phyloP scores from a whole-genome alignment of 2,888 invertebrate species.

The Shargacucullia verbasci region DNA sequence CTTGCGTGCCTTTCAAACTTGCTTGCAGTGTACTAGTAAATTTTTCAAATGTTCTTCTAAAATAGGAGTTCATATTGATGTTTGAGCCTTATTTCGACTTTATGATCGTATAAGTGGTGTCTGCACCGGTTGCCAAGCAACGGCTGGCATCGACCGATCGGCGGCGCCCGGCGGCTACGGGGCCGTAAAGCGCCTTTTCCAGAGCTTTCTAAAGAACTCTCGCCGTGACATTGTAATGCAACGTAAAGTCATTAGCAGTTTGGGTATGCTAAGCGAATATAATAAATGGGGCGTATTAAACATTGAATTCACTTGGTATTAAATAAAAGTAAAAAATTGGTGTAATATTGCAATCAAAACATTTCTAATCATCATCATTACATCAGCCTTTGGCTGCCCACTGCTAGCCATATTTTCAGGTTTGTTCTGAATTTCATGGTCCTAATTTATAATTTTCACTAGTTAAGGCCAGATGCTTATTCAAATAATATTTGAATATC shows the following conservation, averaged over 20 bases:
- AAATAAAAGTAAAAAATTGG: too few species aligned
- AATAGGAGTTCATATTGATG: too few species aligned
- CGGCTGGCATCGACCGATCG: conserved; percentile 64
- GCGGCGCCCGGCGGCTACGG: conserved; percentile 38
- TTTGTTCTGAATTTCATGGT: too few species aligned
- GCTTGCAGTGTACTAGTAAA: too few species aligned
- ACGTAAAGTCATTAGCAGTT: neutral
- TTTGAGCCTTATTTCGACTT: neutral
- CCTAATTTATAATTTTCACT: neutral
- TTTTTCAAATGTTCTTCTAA: too few species aligned
- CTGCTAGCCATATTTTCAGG: too few species aligned
- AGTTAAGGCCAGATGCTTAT: neutral
- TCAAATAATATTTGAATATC: conserved; percentile 2
- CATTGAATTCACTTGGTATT: too few species aligned
- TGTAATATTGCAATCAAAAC: too few species aligned
- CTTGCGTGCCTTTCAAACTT: conserved; percentile 32
- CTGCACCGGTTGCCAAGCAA: conserved; percentile 72
- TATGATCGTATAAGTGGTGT: conserved; percentile 7
- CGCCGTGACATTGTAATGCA: conserved; percentile 47
- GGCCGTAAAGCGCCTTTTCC: conserved; percentile 51
- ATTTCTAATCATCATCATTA: too few species aligned
- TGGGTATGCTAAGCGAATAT: neutral
- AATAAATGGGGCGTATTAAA: conserved; percentile 29
- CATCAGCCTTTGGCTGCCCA: too few species aligned
- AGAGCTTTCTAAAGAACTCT: conserved; percentile 74